Conservation (phyloP, 2,797 vertebrate genomes). For the Crenuchus spilurus region DNA sequence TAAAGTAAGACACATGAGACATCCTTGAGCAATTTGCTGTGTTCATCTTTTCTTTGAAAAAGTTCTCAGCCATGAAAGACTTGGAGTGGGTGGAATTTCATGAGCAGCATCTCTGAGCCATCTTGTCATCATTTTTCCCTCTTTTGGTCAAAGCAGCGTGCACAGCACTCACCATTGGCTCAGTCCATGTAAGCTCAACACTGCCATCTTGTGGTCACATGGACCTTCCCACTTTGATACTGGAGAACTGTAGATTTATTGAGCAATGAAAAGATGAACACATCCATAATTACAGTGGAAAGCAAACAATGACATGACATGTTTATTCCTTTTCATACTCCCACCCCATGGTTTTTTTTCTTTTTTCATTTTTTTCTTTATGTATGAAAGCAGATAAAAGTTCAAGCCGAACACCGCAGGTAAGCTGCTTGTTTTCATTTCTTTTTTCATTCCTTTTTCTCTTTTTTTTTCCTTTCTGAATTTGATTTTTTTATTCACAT, state of each 20-base stretch:
- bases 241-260: background rate
- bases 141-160: background rate
- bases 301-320: background rate
- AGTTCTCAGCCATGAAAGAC: background rate
- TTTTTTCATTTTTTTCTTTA: conserved; percentile 46
- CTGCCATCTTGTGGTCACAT: conserved; percentile 68
- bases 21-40: conserved; percentile 1
- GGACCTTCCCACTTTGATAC: background rate
- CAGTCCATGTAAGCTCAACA: conserved; percentile 52
- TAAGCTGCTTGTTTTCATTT: conserved; percentile 65
- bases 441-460: conserved; percentile 25
- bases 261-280: conserved; percentile 10
- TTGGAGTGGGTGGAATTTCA: background rate
- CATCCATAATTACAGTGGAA: background rate
- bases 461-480: conserved; percentile 5
- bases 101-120: background rate
- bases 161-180: background rate
- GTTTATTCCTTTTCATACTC: conserved; percentile 15
- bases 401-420: conserved; percentile 85
- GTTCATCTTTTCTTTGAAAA: background rate
- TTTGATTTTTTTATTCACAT: background rate
- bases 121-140: conserved; percentile 2
- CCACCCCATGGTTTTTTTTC: conserved; percentile 11
- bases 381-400: conserved; percentile 77
- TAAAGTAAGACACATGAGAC: conserved; percentile 3